Base-by-base conservation (phyloP, 2,888 invertebrate genomes). In the Nemotelus nigrinus region DNA sequence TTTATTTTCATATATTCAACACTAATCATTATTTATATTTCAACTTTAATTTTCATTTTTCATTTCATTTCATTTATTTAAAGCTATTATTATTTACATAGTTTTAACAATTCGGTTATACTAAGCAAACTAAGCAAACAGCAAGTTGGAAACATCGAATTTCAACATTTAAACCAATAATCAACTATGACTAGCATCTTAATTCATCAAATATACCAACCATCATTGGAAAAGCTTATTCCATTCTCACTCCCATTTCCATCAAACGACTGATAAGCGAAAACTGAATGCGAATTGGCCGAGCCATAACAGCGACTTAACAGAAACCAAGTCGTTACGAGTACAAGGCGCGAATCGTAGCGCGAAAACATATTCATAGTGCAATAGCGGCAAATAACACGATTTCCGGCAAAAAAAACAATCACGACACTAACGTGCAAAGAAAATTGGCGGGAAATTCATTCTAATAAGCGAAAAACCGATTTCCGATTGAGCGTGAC, bases 321-420 rank as follows among this genome's bases (percentile, higher is more conserved):
- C 74, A 74, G 60, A 74, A 74, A 74, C 48, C 74, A 74, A 63
- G 63, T 63, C 74, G 74, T 74, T 74, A 74, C 60, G 50, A 48
- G 10, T 6, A 48, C 41, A 5, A 47, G 6, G 4, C 47, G 63
- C 6, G 8, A 48, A 74, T 74, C 50, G 39, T 41, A 44, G 74
- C 74, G 74, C 60, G 74, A 74, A 74, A 74, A 60, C 74, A 74
- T 74, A 48, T n/a, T 25, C 25, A 25, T 25, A 25, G 25, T 60
- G 47, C 48, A 74, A 60, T 47, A 3, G 4, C 48, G 60, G 10
- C 47, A 25, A 60, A 48, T 6, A 43, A n/a, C 60, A 8, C 47
- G 10, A 47, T n/a, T 48, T 48, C 2, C 39, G 25, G 25, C 43
- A 2, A 74, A 74, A 60, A 3, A 39, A 74, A 74, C 48, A 6